Percentiles rank a stretch among this genome's conserved stretches.
phyloP scores from a whole-genome alignment of 1,140 invertebrate species.

The Spodoptera frugiperda region DNA sequence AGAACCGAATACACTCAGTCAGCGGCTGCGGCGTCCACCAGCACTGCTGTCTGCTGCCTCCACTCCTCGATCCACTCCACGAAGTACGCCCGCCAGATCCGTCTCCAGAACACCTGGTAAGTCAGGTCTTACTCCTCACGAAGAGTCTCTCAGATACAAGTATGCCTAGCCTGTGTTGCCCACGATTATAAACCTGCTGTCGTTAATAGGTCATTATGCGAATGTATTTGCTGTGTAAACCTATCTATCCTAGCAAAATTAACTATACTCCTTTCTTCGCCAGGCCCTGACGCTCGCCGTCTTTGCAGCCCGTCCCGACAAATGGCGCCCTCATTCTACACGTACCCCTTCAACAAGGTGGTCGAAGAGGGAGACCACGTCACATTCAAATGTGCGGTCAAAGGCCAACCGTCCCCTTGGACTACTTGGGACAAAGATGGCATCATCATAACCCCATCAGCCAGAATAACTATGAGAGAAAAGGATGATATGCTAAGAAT shows the following conservation, averaged over 20 bases:
- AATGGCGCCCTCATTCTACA: slow-evolving; percentile 93
- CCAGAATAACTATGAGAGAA: slow-evolving; percentile 90
- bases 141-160: too few species aligned
- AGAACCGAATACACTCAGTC: slow-evolving; percentile 92
- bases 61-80: slow-evolving; percentile 91
- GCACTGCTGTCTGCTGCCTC: slow-evolving; percentile 89
- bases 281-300: slow-evolving; percentile 68
- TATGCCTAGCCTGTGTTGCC: too few species aligned
- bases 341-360: slow-evolving; percentile 94
- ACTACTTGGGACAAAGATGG: slow-evolving; percentile 94
- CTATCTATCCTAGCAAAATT: background rate
- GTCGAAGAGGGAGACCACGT: slow-evolving; percentile 91
- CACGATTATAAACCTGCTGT: too few species aligned
- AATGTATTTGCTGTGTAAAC: too few species aligned
- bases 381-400: slow-evolving; percentile 92
- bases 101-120: slow-evolving; percentile 86
- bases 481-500: slow-evolving; percentile 91
- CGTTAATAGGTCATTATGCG: too few species aligned
- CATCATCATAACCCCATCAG: slow-evolving; percentile 87
- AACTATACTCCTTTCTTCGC: background rate
- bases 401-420: slow-evolving; percentile 92
- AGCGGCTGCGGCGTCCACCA: slow-evolving; percentile 89
- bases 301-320: slow-evolving; percentile 71
- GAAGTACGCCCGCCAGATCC: slow-evolving; percentile 89
- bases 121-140: background rate